phyloP scores from a whole-genome alignment of 2,797 vertebrate species.

The Gouania willdenowi region DNA sequence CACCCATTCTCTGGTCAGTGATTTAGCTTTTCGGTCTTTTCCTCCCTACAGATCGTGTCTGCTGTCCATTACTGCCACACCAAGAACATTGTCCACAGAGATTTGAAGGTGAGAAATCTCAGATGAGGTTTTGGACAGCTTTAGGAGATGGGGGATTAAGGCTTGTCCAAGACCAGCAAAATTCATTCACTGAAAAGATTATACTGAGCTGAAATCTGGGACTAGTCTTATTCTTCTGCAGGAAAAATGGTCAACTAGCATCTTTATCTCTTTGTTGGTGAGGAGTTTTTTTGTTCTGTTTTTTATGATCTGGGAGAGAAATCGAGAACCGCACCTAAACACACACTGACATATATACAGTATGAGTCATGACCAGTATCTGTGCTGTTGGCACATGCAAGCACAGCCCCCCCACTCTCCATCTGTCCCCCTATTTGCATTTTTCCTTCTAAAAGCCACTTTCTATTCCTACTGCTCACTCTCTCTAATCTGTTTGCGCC shows the following conservation, averaged over 20 bases:
- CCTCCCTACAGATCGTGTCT: constrained; percentile 81
- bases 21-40: constrained; percentile 3
- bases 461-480: not conserved
- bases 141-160: constrained; percentile 30
- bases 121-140: constrained; percentile 4
- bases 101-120: constrained; percentile 82
- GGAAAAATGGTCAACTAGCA: constrained; percentile 22
- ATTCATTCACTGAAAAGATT: constrained; percentile 35
- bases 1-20: not conserved
- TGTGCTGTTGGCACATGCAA: constrained; percentile 27
- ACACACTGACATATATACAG: constrained; percentile 22
- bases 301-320: not conserved
- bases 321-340: constrained; percentile 21
- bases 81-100: constrained; percentile 92
- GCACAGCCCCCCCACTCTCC: not conserved
- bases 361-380: constrained; percentile 45
- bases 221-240: constrained; percentile 47
- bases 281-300: constrained; percentile 10
- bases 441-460: no score
- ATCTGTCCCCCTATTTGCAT: no score
- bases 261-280: constrained; percentile 26
- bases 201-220: constrained; percentile 39
- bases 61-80: constrained; percentile 93
- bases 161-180: constrained; percentile 21
- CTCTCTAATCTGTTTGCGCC: constrained; percentile 16